phyloP scores from a whole-genome alignment of 2,797 vertebrate species.

The Epinephelus awoara region DNA sequence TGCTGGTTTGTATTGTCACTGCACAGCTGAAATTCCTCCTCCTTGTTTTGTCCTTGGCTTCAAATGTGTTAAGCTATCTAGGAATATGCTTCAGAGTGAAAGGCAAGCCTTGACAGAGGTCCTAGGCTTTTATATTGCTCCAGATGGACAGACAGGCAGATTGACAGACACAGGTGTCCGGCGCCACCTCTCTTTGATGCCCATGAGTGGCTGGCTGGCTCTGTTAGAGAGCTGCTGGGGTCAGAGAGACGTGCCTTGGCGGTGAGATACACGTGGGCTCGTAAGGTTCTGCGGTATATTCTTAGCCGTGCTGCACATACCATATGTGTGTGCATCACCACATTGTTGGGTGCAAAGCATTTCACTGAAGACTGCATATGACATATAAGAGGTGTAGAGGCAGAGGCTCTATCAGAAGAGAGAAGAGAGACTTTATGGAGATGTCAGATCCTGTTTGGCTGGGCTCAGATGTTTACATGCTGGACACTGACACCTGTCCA shows the following conservation, averaged over 20 bases:
- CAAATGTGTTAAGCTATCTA: constrained; percentile 39
- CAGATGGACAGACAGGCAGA: constrained; percentile 46
- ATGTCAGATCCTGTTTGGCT: constrained; percentile 39
- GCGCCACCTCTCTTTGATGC: constrained; percentile 67
- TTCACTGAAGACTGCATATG: constrained; percentile 14
- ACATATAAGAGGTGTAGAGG: constrained; percentile 33
- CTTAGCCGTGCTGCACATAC: constrained; percentile 44
- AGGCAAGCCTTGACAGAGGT: constrained; percentile 24
- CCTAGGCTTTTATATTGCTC: constrained; percentile 21
- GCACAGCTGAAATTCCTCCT: constrained; percentile 38
- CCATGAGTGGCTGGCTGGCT: constrained; percentile 58
- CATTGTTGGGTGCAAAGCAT: constrained; percentile 24
- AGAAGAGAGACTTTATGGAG: constrained; percentile 35
- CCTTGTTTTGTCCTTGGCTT: constrained; percentile 48
- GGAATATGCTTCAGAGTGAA: constrained; percentile 33
- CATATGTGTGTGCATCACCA: constrained; percentile 2
- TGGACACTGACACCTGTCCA: constrained; percentile 68
- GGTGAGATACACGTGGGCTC: constrained; percentile 33
- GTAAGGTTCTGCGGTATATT: constrained; percentile 57
- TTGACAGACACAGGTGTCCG: constrained; percentile 68
- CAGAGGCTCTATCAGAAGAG: background rate
- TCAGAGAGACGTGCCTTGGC: constrained; percentile 63
- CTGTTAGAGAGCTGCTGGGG: constrained; percentile 65
- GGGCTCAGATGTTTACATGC: constrained; percentile 45
- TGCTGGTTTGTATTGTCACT: constrained; percentile 54